phyloP scores from a whole-genome alignment of 30 jellyfish, hydroid and myxozoan genomes.

The Aurelia aurita complex sp. Pacific region DNA sequence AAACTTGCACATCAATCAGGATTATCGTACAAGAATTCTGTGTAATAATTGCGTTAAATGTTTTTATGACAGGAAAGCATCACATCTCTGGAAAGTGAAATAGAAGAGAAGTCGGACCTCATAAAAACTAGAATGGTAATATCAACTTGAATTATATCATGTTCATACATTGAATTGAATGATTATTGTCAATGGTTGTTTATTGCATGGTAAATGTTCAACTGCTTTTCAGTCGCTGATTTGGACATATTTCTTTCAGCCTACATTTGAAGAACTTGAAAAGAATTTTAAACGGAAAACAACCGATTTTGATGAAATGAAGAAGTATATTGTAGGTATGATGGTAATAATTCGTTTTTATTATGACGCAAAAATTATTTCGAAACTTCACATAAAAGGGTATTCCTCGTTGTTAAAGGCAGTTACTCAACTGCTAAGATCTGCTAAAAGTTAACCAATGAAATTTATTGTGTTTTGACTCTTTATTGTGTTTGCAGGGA shows the following conservation, averaged over 20 bases:
- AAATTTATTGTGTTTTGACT: no score
- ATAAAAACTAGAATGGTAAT: background rate
- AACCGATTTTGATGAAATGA: constrained; percentile 71
- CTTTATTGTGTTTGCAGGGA: no score
- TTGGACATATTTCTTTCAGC: constrained; percentile 23
- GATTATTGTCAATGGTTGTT: no score
- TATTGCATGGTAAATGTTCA: no score
- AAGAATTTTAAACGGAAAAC: constrained; percentile 37
- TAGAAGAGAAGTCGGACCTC: constrained; percentile 13
- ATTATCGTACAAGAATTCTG: no score
- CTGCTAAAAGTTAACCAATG: no score
- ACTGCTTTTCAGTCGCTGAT: no score
- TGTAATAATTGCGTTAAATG: background rate
- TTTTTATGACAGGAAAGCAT: constrained; percentile 33
- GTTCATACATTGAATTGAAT: background rate
- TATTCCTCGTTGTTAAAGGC: no score
- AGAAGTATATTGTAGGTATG: constrained; percentile 73
- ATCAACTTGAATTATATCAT: background rate
- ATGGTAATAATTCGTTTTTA: background rate
- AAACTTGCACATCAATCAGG: background rate
- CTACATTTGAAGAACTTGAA: constrained; percentile 64
- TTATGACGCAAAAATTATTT: background rate
- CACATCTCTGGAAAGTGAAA: constrained; percentile 25
- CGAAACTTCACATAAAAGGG: no score
- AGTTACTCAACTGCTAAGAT: no score